A percentile compares a stretch with the other conserved stretches of the same genome.
Conservation (phyloP, 2,113 vertebrate genomes). For the Anarrhichthys ocellatus region DNA sequence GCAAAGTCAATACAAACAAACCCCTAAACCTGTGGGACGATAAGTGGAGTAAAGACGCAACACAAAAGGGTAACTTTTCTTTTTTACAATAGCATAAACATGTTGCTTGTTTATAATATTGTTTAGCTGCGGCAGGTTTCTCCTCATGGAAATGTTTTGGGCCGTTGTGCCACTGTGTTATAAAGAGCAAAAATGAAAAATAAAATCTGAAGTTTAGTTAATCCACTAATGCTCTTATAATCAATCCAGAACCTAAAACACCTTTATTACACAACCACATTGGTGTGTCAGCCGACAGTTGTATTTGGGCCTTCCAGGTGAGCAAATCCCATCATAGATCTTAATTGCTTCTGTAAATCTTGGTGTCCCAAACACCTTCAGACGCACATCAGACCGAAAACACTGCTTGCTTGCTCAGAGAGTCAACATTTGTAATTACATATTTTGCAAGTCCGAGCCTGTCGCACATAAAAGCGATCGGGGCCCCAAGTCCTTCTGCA, state of each 20-base stretch:
- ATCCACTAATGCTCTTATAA: background rate
- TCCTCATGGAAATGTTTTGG: background rate
- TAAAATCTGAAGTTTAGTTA: background rate
- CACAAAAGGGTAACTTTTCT: no score
- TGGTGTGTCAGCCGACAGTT: conserved; percentile 11
- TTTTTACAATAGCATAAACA: no score
- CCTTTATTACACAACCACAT: background rate
- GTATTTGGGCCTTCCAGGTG: conserved; percentile 8
- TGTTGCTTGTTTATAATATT: no score
- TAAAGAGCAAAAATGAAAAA: background rate
- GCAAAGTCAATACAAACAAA: background rate
- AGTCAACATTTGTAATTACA: conserved; percentile 54
- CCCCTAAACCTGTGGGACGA: no score
- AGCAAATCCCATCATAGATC: conserved; percentile 15
- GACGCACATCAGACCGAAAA: conserved; percentile 10
- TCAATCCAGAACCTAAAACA: background rate
- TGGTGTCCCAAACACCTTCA: background rate
- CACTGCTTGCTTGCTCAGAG: conserved; percentile 27
- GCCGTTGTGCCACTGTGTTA: no score
- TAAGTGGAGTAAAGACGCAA: no score
- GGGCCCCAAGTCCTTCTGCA: conserved; percentile 15
- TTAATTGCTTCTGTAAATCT: conserved; percentile 43
- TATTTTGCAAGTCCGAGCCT: conserved; percentile 59
- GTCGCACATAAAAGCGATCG: conserved; percentile 29
- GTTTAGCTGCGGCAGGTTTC: background rate